phyloP scores from a whole-genome alignment of 2,888 invertebrate genomes.

The Cynaeus angustus region DNA sequence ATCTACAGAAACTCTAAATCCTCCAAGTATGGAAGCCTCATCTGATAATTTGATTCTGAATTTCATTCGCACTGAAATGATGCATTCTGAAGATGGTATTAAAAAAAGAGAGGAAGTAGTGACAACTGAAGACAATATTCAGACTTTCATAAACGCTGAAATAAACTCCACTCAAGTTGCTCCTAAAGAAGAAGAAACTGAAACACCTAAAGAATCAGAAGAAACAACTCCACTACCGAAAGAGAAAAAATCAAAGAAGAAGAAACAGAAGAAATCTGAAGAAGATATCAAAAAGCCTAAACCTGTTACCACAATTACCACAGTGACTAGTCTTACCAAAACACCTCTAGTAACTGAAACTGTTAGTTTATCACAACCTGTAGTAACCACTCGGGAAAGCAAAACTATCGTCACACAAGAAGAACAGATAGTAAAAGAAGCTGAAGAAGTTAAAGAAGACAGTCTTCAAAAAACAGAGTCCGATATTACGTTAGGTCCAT shows the following conservation, averaged over 20 bases:
- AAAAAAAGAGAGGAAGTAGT: background rate
- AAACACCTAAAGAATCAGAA: background rate
- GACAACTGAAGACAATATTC: constrained; percentile 3
- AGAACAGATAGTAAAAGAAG: constrained; percentile 22
- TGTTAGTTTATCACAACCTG: constrained; percentile 40
- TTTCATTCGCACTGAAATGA: constrained; percentile 5
- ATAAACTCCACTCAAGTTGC: no score
- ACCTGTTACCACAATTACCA: constrained; percentile 54
- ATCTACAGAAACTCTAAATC: background rate
- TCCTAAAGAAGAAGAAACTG: constrained; percentile 17
- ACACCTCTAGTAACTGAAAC: constrained; percentile 51
- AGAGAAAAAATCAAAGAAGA: constrained; percentile 30
- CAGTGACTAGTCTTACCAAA: constrained; percentile 54
- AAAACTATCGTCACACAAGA: constrained; percentile 20
- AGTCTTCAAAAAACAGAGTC: constrained; percentile 20
- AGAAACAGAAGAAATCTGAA: constrained; percentile 34
- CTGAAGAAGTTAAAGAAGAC: constrained; percentile 32
- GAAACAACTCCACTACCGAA: constrained; percentile 7
- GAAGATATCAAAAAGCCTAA: constrained; percentile 46
- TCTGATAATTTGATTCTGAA: background rate
- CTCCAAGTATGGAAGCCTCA: background rate
- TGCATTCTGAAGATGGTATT: background rate
- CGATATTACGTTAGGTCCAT: constrained; percentile 51
- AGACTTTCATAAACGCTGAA: background rate
- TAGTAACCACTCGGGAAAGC: constrained; percentile 42